phyloP scores from a whole-genome alignment of 2,888 invertebrate species.

The Drosophila ustulata region DNA sequence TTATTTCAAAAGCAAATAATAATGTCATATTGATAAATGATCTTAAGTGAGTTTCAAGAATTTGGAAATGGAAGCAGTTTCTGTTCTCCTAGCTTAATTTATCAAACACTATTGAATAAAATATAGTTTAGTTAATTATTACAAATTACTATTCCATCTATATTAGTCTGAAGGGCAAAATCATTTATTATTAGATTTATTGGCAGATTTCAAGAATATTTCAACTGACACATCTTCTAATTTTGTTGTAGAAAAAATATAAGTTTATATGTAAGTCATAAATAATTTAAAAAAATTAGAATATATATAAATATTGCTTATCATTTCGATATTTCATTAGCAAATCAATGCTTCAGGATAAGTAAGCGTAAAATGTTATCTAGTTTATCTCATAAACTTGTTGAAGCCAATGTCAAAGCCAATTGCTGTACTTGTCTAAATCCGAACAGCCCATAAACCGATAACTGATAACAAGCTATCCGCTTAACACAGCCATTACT shows the following conservation, averaged over 20 bases:
- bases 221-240: neutral
- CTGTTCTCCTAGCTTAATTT: neutral
- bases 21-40: slow-evolving; percentile 13
- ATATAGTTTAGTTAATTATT: slow-evolving; percentile 1
- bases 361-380: slow-evolving; percentile 8
- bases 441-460: slow-evolving; percentile 15
- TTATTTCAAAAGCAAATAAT: slow-evolving; percentile 2
- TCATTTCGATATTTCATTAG: neutral
- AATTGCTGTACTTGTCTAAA: slow-evolving; percentile 16
- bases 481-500: slow-evolving; percentile 9
- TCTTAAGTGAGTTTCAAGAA: neutral
- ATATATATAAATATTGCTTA: too few species aligned
- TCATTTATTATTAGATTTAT: neutral
- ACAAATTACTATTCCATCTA: neutral
- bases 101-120: neutral
- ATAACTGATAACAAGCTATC: slow-evolving; percentile 36
- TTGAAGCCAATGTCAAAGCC: slow-evolving; percentile 10
- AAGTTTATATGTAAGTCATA: too few species aligned
- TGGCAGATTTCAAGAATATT: neutral
- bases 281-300: too few species aligned
- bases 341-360: neutral
- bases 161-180: neutral
- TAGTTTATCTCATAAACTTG: slow-evolving; percentile 30
- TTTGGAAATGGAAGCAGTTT: neutral
- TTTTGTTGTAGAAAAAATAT: neutral